Evolutionary conservation across 2,797 vertebrate species (phyloP).

Genomic region (Enteromius trimaculatus): DNA sequence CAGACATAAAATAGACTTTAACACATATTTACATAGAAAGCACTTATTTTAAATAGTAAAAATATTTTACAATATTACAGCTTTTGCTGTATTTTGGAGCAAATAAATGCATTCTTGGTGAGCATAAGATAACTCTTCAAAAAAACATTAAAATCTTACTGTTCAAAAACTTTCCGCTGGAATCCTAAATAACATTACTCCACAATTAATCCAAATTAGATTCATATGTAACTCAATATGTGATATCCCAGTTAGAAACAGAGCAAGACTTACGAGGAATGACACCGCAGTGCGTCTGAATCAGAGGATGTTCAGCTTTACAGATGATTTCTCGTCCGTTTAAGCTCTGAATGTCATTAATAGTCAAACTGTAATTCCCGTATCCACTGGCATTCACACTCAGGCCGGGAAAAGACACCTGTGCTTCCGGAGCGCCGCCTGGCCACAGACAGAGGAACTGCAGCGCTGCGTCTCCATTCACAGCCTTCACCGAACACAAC

Average conservation of each 20-base stretch:
- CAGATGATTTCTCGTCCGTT: conserved; percentile 71
- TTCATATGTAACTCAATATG: not conserved
- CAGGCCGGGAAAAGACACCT: conserved; percentile 74
- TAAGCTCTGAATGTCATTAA: conserved; percentile 63
- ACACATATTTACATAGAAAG: not conserved
- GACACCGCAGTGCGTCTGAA: conserved; percentile 71
- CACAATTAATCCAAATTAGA: not conserved
- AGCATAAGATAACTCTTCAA: not conserved
- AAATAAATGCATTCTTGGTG: not conserved
- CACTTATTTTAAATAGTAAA: not conserved
- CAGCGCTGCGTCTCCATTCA: conserved; percentile 61
- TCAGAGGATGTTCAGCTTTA: conserved; percentile 70
- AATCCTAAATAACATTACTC: not conserved
- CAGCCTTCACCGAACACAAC: conserved; percentile 71
- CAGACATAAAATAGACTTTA: no score
- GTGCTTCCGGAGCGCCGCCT: conserved; percentile 74
- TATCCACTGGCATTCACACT: conserved; percentile 54
- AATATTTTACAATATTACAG: not conserved
- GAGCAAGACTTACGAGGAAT: conserved; percentile 72
- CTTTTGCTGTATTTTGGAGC: not conserved
- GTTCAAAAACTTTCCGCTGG: not conserved
- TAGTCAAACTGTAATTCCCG: conserved; percentile 55
- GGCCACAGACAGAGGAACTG: conserved; percentile 77
- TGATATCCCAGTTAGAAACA: not conserved
- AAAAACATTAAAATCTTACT: not conserved